phyloP scores from a whole-genome alignment of 2,888 invertebrate genomes.

The Liodrosophila aerea region DNA sequence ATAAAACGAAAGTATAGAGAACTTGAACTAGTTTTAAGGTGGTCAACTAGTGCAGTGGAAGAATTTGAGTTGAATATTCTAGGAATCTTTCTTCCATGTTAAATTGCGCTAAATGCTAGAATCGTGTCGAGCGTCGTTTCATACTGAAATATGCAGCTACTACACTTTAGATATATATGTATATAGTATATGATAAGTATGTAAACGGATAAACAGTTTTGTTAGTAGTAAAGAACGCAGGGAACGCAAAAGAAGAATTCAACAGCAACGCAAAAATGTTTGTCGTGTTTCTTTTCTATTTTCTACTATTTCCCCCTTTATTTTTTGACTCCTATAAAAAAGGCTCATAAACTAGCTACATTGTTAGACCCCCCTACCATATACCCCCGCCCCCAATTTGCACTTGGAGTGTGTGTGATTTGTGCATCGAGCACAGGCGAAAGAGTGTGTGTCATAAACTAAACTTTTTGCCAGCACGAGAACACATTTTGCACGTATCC shows the following conservation, averaged over 20 bases:
- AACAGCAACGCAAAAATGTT: conserved; percentile 55
- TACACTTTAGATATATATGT: conserved; percentile 1
- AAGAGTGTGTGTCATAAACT: conserved; percentile 54
- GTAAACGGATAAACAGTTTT: conserved; percentile 2
- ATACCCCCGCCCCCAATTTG: background rate
- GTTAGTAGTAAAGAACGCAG: conserved; percentile 26
- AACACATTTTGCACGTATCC: conserved; percentile 58
- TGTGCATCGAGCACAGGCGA: conserved; percentile 19
- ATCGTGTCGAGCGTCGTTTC: conserved; percentile 57
- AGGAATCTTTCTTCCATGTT: conserved; percentile 41
- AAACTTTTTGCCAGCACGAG: conserved; percentile 52
- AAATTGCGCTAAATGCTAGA: conserved; percentile 54
- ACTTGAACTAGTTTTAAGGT: conserved; percentile 29
- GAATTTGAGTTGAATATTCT: conserved; percentile 24
- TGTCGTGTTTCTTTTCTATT: conserved; percentile 36
- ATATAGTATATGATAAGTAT: conserved; percentile 9
- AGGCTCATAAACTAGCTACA: conserved; percentile 56
- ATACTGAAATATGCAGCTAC: conserved; percentile 41
- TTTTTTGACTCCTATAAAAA: conserved; percentile 35
- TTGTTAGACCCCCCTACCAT: conserved; percentile 52
- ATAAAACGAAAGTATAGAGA: conserved; percentile 19
- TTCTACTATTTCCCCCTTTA: background rate
- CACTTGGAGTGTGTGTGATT: conserved; percentile 33
- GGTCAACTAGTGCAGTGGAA: conserved; percentile 57
- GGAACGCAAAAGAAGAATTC: conserved; percentile 32